Percentiles rank a stretch among this genome's conserved stretches.
phyloP scores from a whole-genome alignment of 2,888 invertebrate species.

The Nebria salina region DNA sequence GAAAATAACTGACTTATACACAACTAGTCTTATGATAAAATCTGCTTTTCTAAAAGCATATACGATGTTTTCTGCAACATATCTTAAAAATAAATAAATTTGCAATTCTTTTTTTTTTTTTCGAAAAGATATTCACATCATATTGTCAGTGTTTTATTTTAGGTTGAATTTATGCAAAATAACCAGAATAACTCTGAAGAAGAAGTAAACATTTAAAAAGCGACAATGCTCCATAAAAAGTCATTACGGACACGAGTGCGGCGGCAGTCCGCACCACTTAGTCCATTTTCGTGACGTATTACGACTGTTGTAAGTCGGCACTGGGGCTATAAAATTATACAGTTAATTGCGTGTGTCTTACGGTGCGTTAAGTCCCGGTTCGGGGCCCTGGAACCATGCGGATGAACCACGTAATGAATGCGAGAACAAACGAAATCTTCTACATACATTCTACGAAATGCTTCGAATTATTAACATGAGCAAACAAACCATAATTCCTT shows the following conservation, averaged over 20 bases:
- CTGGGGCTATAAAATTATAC: conserved; percentile 61
- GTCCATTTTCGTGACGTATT: conserved; percentile 31
- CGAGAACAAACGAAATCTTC: conserved; percentile 22
- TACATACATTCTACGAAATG: background rate
- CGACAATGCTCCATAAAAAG: conserved; percentile 35
- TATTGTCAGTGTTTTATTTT: background rate
- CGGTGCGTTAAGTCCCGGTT: conserved; percentile 58
- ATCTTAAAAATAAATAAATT: no score
- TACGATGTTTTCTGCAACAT: no score
- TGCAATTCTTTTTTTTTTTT: background rate
- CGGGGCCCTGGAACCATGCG: conserved; percentile 54
- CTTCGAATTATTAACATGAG: background rate
- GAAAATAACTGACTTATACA: background rate
- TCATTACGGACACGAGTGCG: conserved; percentile 30
- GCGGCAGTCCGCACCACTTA: conserved; percentile 38
- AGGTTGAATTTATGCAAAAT: background rate
- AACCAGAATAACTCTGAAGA: background rate
- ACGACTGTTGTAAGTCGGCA: conserved; percentile 25
- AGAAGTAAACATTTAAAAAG: conserved; percentile 32
- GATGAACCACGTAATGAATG: conserved; percentile 57
- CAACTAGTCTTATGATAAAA: no score
- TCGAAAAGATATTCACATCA: background rate
- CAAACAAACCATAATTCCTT: background rate
- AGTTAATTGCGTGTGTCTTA: conserved; percentile 62
- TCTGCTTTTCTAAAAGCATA: no score